Evolutionary conservation across 2,113 vertebrate species (phyloP).

Genomic region (Hylia prasina): DNA sequence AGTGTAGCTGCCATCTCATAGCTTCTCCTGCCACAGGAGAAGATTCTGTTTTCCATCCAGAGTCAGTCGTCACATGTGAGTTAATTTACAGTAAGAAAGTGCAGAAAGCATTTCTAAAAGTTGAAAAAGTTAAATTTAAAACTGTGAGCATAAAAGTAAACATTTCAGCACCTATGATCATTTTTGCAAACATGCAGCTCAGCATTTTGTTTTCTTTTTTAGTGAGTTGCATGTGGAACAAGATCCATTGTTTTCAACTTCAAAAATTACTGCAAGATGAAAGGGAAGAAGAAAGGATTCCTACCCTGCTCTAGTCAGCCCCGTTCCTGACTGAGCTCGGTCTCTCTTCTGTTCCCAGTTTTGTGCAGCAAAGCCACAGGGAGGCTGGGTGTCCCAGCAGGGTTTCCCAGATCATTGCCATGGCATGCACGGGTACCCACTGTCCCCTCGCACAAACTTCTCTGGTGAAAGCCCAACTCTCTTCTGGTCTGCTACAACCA

Average conservation of each 20-base stretch:
- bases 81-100: background rate
- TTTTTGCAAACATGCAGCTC: background rate
- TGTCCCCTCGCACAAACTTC: accelerated
- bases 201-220: background rate
- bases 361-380: background rate
- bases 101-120: background rate
- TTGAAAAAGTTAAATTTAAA: background rate
- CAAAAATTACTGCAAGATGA: background rate
- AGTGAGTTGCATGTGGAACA: background rate
- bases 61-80: background rate
- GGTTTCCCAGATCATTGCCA: background rate
- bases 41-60: background rate
- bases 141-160: background rate
- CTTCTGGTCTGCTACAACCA: background rate
- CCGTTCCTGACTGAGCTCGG: background rate
- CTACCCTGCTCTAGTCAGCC: background rate
- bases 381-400: background rate
- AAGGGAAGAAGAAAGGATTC: background rate
- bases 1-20: background rate
- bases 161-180: background rate
- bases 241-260: background rate
- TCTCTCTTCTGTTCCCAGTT: background rate
- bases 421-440: accelerated
- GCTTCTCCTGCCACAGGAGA: background rate
- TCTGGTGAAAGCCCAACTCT: background rate